Evolutionary conservation across 2,888 invertebrate species (phyloP).

Genomic region (Torymus tubicola): DNA sequence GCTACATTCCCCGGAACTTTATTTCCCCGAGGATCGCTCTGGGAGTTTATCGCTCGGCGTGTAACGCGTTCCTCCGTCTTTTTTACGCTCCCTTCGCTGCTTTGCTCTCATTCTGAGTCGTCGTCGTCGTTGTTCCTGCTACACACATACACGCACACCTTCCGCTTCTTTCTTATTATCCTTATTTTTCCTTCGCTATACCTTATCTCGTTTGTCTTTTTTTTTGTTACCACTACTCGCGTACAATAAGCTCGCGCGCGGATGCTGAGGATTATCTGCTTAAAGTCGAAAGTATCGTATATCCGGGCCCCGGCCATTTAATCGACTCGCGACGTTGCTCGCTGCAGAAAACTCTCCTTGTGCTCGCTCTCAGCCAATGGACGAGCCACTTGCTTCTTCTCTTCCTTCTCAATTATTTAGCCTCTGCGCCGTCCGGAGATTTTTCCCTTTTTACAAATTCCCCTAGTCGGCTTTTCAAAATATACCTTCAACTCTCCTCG

Average conservation of each 20-base stretch:
- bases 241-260: conserved; percentile 46
- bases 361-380: too few relatives aligned
- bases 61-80: conserved; percentile 58
- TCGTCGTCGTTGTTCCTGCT: conserved; percentile 2
- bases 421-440: background rate
- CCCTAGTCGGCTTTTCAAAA: background rate
- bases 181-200: conserved; percentile 9
- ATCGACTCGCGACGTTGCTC: background rate
- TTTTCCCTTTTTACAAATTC: background rate
- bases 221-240: too few relatives aligned
- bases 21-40: conserved; percentile 71
- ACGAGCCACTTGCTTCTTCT: background rate
- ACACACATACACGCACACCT: background rate
- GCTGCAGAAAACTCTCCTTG: too few relatives aligned
- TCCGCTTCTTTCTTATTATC: conserved; percentile 45
- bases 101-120: conserved; percentile 27
- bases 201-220: conserved; percentile 21
- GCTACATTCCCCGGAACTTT: conserved; percentile 65
- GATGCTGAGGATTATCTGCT: conserved; percentile 48
- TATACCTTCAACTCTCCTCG: background rate
- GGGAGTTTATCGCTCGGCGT: conserved; percentile 69
- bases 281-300: conserved; percentile 24
- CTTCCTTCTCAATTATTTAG: conserved; percentile 26
- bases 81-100: conserved; percentile 24
- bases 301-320: conserved; percentile 10